Evolutionary conservation across 2,113 vertebrate genomes (phyloP), one percentile per base, ranked within the genome.

Genomic region (Prunella fulvescens): DNA sequence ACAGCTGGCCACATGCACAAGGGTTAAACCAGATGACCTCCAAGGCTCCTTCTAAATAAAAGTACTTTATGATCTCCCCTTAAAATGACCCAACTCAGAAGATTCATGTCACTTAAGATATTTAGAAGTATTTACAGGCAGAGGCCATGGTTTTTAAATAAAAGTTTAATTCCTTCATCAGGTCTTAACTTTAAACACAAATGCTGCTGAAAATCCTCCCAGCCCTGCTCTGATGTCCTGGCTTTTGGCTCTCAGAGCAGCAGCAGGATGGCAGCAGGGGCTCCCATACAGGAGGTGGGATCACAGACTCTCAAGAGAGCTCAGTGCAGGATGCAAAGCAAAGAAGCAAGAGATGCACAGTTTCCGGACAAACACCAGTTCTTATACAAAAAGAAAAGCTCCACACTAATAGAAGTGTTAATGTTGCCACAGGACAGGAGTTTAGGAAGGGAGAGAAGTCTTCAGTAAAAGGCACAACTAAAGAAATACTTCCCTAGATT

Each of bases 141-240:
- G 78, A 96, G 40, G 26, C 61, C 1, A 0, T 19, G 12, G 5
- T 83, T 96, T 97, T 97, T 95, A 96, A 97, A 97, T 96, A 97
- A 97, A 94, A 96, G 90, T 97, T 97, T 97, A 96, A 97, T 97
- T 96, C 93, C 96, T 97, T 96, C 94, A 96, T 90, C 88, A 87
- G 92, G 73, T 96, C 89, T 93, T 89, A 88, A 90, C 42, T 96
- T 97, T 79, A 88, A 94, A 95, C 95, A 97, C 65, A 95, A 93
- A 96, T n/a, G 90, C 74, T 93, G 91, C 93, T 80, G 93, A 51
- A 88, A 83, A 76, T 90, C 51, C 65, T 94, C 85, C 67, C 64
- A 17, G 45, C 1, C 1, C 76, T 84, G 66, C 76, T 84, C 61
- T 4, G 13, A 20, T 61, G 84, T 81, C 91, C 77, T n/a, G 40